phyloP scores from a whole-genome alignment of 2,888 invertebrate species.

The Heliconius erato region DNA sequence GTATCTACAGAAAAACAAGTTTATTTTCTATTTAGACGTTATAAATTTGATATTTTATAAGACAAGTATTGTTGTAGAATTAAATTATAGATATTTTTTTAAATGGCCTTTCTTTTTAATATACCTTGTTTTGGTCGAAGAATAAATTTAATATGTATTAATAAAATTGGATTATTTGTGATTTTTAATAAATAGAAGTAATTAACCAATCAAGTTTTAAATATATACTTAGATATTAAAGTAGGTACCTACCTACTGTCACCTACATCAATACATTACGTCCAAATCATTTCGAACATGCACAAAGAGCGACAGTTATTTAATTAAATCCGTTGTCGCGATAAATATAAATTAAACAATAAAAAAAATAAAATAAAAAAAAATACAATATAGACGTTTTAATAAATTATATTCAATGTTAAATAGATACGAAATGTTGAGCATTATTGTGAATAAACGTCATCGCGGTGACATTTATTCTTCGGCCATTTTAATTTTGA shows the following conservation, averaged over 20 bases:
- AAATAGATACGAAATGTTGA: slow-evolving; percentile 66
- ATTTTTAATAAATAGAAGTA: not conserved
- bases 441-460: slow-evolving; percentile 72
- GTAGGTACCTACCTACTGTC: not conserved
- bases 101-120: not conserved
- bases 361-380: not conserved
- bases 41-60: not conserved
- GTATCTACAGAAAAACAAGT: slow-evolving; percentile 9
- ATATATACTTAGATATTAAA: not conserved
- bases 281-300: not conserved
- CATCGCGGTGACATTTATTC: slow-evolving; percentile 61
- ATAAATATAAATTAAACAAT: not conserved
- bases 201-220: not conserved
- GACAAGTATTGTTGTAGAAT: not conserved
- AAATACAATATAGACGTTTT: slow-evolving; percentile 19
- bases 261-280: not conserved
- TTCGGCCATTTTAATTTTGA: slow-evolving; percentile 61
- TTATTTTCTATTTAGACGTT: slow-evolving; percentile 20
- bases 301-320: not conserved
- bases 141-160: not conserved
- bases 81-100: not conserved
- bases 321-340: not conserved
- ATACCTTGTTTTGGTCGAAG: not conserved
- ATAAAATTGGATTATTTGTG: not conserved
- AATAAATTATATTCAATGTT: slow-evolving; percentile 40